A percentile compares a stretch with the other conserved stretches of the same genome.
Evolutionary conservation across 2,888 invertebrate species (phyloP).

Genomic region (Temnothorax unifasciatus): DNA sequence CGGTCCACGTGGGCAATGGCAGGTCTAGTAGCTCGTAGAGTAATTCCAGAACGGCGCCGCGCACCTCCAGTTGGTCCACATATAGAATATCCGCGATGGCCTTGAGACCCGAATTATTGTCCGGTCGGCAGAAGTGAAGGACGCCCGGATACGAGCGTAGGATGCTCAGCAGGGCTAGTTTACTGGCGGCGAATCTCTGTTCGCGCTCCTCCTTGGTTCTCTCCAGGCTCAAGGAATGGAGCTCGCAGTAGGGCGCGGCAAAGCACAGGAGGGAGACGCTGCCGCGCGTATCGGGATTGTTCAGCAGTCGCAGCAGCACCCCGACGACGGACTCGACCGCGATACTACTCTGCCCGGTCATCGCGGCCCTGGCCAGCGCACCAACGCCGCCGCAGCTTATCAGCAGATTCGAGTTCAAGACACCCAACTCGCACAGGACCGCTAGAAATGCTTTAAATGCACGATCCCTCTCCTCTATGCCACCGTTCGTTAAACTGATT

Average conservation of each 20-base stretch:
- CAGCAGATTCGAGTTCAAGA: slow-evolving; percentile 93
- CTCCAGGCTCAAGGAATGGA: slow-evolving; percentile 87
- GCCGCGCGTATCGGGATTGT: slow-evolving; percentile 94
- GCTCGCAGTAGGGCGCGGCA: slow-evolving; percentile 97
- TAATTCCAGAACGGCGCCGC: slow-evolving; percentile 97
- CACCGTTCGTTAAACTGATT: slow-evolving; percentile 93
- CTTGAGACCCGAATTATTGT: slow-evolving; percentile 91
- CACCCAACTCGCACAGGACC: slow-evolving; percentile 95
- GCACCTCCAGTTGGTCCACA: slow-evolving; percentile 95
- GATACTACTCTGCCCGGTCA: slow-evolving; percentile 95
- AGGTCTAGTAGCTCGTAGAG: slow-evolving; percentile 96
- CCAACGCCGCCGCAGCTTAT: slow-evolving; percentile 94
- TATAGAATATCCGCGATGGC: slow-evolving; percentile 94
- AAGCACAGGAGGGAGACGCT: slow-evolving; percentile 94
- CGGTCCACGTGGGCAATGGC: slow-evolving; percentile 96
- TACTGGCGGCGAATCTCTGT: slow-evolving; percentile 94
- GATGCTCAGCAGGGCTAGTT: slow-evolving; percentile 93
- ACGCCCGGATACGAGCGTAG: slow-evolving; percentile 97
- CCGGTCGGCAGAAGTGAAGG: slow-evolving; percentile 94
- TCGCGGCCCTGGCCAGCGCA: slow-evolving; percentile 93
- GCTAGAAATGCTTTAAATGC: slow-evolving; percentile 95
- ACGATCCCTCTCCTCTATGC: slow-evolving; percentile 93
- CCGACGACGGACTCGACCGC: slow-evolving; percentile 97
- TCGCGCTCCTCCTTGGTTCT: slow-evolving; percentile 89
- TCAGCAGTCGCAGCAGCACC: slow-evolving; percentile 94